Conservation (phyloP, 2,113 vertebrate genomes). For the Aegotheles bennettii region DNA sequence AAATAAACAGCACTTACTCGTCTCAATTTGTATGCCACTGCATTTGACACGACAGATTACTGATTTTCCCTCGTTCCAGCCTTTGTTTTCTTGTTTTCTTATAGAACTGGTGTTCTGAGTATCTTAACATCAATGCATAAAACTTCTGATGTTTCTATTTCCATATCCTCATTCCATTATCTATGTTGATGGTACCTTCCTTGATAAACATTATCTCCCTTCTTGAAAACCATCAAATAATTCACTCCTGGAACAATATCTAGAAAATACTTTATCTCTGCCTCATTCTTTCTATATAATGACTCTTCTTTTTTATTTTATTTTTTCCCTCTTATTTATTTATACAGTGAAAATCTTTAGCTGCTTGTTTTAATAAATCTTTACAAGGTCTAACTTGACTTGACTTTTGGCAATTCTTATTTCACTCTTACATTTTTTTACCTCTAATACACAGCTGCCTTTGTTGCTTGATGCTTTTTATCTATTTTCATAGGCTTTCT, state of each 20-base stretch:
- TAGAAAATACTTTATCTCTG: background rate
- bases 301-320: background rate
- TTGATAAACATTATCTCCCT: background rate
- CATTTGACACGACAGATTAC: background rate
- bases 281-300: background rate
- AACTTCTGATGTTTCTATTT: background rate
- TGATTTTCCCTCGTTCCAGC: background rate
- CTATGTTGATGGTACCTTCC: background rate
- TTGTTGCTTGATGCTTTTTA: background rate
- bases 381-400: background rate
- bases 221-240: background rate
- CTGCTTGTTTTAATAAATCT: background rate
- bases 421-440: background rate
- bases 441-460: background rate
- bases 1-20: background rate
- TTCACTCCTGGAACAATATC: background rate
- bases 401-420: background rate
- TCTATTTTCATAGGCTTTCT: background rate
- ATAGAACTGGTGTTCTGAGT: background rate
- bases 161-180: background rate
- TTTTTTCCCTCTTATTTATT: background rate
- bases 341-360: background rate
- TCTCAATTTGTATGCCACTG: background rate
- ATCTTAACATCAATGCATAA: background rate
- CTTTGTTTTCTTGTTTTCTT: conserved; percentile 24